These are phyloP conservation scores for Parazoanthus atlanticus DNA, from an alignment of 92 coral and sea anemone species.

Conservation along the genomic window DNA sequence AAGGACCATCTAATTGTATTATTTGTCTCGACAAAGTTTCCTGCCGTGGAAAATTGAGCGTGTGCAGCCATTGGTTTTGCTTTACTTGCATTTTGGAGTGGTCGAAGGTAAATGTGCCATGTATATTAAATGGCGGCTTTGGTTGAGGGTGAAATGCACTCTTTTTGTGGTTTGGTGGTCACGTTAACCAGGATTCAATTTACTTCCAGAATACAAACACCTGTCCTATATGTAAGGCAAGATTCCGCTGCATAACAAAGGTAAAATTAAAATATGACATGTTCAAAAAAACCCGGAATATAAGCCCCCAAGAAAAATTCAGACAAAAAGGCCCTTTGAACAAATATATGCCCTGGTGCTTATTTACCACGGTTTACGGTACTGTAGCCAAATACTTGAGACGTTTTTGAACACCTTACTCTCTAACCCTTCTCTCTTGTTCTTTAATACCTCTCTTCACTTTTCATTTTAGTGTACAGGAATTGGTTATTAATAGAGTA, in stretches of 20 bases:
- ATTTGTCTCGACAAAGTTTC: constrained; percentile 92
- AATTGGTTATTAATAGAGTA: not conserved
- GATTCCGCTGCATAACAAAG: constrained; percentile 97
- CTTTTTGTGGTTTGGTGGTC: not conserved
- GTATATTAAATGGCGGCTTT: not conserved
- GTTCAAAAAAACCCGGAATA: no score
- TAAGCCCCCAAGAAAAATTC: no score
- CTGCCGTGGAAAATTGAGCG: constrained; percentile 91
- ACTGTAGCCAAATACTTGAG: no score
- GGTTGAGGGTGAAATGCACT: not conserved
- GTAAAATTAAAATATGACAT: constrained; percentile 50
- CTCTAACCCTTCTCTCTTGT: no score
- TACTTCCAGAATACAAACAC: constrained; percentile 91
- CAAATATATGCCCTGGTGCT: no score
- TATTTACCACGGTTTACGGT: no score
- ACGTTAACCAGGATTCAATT: constrained; percentile 27
- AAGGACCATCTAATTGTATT: constrained; percentile 67
- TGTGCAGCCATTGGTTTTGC: constrained; percentile 99
- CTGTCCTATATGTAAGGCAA: constrained; percentile 95
- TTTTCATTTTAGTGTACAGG: no score
- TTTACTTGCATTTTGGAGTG: constrained; percentile 90
- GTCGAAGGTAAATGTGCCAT: constrained; percentile 82
- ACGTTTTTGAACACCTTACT: no score
- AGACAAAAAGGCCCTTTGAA: no score
- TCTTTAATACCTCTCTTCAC: no score